Percentiles rank a stretch among this genome's conserved stretches.
Conservation (phyloP, 64 coral and sea anemone species). For the Montipora cactus region DNA sequence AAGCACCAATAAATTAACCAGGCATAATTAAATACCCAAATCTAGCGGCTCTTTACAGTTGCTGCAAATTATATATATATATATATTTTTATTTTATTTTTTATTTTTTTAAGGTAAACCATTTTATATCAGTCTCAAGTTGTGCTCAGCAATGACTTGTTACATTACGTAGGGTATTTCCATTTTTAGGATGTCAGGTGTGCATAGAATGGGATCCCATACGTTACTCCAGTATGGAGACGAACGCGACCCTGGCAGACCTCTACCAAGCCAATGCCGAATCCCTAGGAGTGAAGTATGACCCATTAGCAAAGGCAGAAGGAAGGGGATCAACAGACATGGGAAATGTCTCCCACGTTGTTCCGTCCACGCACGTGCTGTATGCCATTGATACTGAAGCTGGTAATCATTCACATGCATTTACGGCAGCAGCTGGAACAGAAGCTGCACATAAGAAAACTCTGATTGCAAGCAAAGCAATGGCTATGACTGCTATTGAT, state of each 20-base stretch:
- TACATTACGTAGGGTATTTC: no score
- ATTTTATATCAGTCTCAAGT: no score
- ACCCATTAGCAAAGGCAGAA: conserved; percentile 11
- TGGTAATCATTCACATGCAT: conserved; percentile 88
- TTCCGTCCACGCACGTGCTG: conserved; percentile 73
- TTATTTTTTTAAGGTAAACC: no score
- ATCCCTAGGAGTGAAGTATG: conserved; percentile 67
- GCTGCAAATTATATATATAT: no score
- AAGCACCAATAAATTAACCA: no score
- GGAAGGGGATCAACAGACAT: conserved; percentile 87
- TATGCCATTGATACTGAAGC: conserved; percentile 75
- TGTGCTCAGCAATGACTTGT: no score
- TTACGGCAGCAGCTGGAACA: conserved; percentile 70
- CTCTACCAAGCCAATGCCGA: conserved; percentile 79
- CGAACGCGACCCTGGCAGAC: conserved; percentile 73
- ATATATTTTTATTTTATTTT: no score
- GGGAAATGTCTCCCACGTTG: conserved; percentile 89
- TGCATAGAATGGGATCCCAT: conserved; percentile 39
- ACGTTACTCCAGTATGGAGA: conserved; percentile 55
- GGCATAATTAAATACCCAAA: no score
- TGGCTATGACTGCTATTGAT: conserved; percentile 87
- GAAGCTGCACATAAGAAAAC: conserved; percentile 82
- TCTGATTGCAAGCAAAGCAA: conserved; percentile 77
- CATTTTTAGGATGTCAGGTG: conserved; percentile 52
- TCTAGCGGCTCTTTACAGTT: no score